Conservation (phyloP, 2,888 invertebrate species). For the Plemyria rubiginata region DNA sequence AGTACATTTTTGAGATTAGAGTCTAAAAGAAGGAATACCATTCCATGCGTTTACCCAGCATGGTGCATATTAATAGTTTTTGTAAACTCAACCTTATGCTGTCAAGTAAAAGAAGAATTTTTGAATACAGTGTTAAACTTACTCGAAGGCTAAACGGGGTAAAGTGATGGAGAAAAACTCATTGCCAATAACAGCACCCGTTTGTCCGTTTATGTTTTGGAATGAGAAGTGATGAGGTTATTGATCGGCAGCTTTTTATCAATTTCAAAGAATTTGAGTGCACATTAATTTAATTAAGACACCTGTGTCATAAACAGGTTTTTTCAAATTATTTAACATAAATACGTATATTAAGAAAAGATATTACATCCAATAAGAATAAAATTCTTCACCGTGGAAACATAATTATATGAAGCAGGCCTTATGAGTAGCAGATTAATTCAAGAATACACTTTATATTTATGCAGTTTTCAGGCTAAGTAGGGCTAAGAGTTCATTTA, state of each 20-base stretch:
- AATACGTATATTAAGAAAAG: not conserved
- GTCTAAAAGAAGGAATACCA: constrained; percentile 25
- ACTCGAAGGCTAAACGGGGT: constrained; percentile 37
- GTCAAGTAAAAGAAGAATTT: constrained; percentile 12
- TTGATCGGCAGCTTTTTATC: constrained; percentile 27
- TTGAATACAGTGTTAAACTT: constrained; percentile 7
- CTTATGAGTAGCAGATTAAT: no score
- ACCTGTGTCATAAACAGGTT: not conserved
- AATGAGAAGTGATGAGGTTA: constrained; percentile 29
- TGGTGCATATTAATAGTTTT: constrained; percentile 10
- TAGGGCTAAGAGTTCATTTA: no score
- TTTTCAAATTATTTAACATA: not conserved
- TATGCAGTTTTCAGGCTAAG: no score
- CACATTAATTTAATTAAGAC: constrained; percentile 7
- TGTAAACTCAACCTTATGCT: constrained; percentile 11
- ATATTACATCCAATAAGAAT: no score
- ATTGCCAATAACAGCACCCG: constrained; percentile 49
- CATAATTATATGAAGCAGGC: no score
- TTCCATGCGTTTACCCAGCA: constrained; percentile 22
- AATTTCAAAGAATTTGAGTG: constrained; percentile 4
- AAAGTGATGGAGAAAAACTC: constrained; percentile 44
- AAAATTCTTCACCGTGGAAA: no score
- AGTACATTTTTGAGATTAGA: constrained; percentile 3
- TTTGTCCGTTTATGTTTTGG: constrained; percentile 41
- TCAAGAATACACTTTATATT: no score